Conservation (phyloP, 1,140 invertebrate species). For the Nymphalis io region DNA sequence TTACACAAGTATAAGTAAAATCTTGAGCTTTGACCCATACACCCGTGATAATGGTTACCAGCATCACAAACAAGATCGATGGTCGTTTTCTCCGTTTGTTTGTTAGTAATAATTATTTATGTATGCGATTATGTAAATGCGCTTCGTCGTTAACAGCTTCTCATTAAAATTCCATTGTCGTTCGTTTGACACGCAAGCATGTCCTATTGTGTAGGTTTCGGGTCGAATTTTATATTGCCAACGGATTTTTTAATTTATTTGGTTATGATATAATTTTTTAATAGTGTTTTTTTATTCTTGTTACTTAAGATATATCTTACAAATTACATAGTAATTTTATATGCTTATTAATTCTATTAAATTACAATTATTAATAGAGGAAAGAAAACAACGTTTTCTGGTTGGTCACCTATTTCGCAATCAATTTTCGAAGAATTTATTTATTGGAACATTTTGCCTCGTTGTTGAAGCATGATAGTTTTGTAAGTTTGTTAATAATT, state of each 20-base stretch:
- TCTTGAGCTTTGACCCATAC: not conserved
- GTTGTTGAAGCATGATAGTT: not conserved
- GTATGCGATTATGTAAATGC: conserved; percentile 72
- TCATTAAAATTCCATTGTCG: conserved; percentile 75
- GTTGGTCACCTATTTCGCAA: not conserved
- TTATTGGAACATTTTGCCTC: not conserved
- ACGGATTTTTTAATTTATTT: conserved; percentile 44
- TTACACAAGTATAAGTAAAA: too few species aligned
- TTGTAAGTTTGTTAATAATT: not conserved
- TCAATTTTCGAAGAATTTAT: not conserved
- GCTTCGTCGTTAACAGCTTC: conserved; percentile 62
- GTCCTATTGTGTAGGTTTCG: conserved; percentile 61
- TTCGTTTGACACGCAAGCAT: conserved; percentile 53
- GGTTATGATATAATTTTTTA: conserved; percentile 36
- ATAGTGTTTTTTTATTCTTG: conserved; percentile 24
- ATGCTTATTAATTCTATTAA: not conserved
- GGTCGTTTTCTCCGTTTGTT: conserved; percentile 3
- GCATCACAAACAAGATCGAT: not conserved
- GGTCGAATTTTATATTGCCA: conserved; percentile 56
- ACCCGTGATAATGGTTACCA: not conserved
- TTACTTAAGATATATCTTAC: too few species aligned
- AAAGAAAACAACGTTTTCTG: not conserved
- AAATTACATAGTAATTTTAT: too few species aligned
- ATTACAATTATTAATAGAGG: not conserved
- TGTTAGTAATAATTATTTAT: conserved; percentile 67